Evolutionary conservation across 2,888 invertebrate genomes (phyloP), one percentile per base, ranked within the genome.

Genomic region (Plutella xylostella): DNA sequence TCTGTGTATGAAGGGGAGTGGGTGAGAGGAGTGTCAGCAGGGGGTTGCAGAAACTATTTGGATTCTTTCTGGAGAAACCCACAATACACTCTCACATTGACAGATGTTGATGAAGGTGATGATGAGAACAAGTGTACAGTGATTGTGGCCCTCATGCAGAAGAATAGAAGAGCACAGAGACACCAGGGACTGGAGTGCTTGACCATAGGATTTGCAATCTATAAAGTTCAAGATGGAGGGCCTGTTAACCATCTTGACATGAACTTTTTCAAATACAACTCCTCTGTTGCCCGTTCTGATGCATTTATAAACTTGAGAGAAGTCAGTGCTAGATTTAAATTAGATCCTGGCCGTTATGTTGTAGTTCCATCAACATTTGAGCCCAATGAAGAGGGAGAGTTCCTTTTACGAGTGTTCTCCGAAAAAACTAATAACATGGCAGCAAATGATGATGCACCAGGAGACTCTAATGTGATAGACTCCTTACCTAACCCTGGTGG

Each of bases 301-400:
- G 92, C 96, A 11, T 99, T 98, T 71, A 96, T 98, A 60, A 99
- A 99, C 76, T 84, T 97, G 47, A 87, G 98, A 45, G 98, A 98
- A 85, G 94, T 98, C 47, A 93, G 92, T 64, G 77, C 84, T 38
- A 69, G 99, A 20, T 97, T 97, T 78, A 94, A 95, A 68, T 85
- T 98, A 45, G 94, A 94, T 1, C 96, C 96, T 0, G 98, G 98
- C 21, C 89, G 90, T 15, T 99, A 99, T 78, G 92, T 95, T 60
- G 94, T 99, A 58, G 90, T 98, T 44, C 98, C 99, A 2, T 96
- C 97, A 45, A 97, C 98, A 0, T 98, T 97, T 73, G 97, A 98
- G 54, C 94, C 97, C 0, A 91, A 96, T 55, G 94, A 97, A 64
- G 96, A 98, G 63, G 98, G 96, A 22, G 97, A 98, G 72, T 99